Conservation (phyloP, 2,113 vertebrate genomes). For the Melanerpes aurifrons region DNA sequence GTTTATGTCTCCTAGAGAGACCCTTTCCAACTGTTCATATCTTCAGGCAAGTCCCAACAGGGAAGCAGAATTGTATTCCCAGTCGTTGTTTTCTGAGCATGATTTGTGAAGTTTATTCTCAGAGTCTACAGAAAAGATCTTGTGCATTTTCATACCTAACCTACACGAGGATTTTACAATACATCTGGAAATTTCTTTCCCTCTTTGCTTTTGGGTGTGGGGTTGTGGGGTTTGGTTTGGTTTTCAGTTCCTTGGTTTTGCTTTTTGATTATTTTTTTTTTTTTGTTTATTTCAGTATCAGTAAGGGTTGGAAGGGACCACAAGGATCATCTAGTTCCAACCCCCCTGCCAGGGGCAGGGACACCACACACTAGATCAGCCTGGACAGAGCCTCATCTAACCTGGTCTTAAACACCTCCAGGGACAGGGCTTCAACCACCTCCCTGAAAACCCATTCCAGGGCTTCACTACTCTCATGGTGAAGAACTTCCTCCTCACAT, state of each 20-base stretch:
- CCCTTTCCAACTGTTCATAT: slow-evolving; percentile 6
- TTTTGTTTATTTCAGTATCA: too few relatives aligned
- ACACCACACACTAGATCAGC: too few relatives aligned
- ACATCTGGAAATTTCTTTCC: background rate
- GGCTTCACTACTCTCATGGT: too few relatives aligned
- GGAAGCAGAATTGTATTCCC: slow-evolving; percentile 28
- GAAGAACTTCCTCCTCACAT: too few relatives aligned
- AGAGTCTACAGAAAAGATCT: background rate
- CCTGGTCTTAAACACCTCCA: too few relatives aligned
- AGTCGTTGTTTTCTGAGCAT: background rate
- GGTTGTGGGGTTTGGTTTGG: background rate
- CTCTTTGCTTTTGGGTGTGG: background rate
- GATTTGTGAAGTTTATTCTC: slow-evolving; percentile 13
- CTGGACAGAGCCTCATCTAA: too few relatives aligned
- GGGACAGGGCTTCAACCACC: too few relatives aligned
- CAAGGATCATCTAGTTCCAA: too few relatives aligned
- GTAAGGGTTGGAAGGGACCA: too few relatives aligned
- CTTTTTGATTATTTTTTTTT: background rate
- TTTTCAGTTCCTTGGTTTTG: background rate
- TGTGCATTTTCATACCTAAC: background rate
- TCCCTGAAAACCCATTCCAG: too few relatives aligned
- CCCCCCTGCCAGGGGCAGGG: too few relatives aligned
- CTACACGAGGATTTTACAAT: background rate
- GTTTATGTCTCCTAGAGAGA: background rate
- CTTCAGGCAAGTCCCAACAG: slow-evolving; percentile 21